Base-by-base conservation (phyloP, 2,113 vertebrate genomes). In the Anas platyrhynchos region DNA sequence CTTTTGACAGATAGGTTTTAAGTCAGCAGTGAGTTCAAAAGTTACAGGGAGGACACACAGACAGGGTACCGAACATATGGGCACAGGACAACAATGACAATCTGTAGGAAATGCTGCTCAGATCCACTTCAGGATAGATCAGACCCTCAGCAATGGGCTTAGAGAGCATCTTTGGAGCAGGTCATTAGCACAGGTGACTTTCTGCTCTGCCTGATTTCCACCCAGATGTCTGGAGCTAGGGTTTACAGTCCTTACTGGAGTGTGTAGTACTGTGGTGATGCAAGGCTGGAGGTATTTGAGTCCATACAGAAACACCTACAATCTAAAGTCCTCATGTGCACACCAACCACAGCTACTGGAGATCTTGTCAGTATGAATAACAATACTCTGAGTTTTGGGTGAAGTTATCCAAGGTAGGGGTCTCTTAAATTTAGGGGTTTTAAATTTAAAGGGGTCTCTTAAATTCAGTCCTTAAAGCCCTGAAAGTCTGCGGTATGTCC, bases 101-200 rank as follows among this genome's bases (percentile, higher is more conserved):
- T 3, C 31, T 4, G 1, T 22, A 34, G 43, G 8, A 76, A 92
- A 73, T 48, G 5, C n/a, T 79, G 8, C 21, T 80, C n/a, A 62
- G 71, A 88, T 29, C 8, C 4, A 13, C 11, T 48, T 72, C 27
- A n/a, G 43, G 9, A 11, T 32, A 21, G 7, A 55, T 55, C 20
- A 80, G 26, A 63, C 4, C 16, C 54, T 76, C 16, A 26, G 25
- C 7, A 68, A 34, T 23, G 7, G 22, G 17, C 4, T 80, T 73
- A 34, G 79, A 63, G 25, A n/a, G 22, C 27, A n/a, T 26, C 20
- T 16, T 11, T 48, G 43, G 11, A 74, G 31, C 3, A 63, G 16
- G 7, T 8, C 63, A 16, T 4, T 4, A 50, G 22, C 5, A 34
- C 27, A 72, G n/a, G 11, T 0, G 0, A n/a, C 8, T 22, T 72